Conservation (phyloP, 1,140 invertebrate genomes). For the Nymphalis io region DNA sequence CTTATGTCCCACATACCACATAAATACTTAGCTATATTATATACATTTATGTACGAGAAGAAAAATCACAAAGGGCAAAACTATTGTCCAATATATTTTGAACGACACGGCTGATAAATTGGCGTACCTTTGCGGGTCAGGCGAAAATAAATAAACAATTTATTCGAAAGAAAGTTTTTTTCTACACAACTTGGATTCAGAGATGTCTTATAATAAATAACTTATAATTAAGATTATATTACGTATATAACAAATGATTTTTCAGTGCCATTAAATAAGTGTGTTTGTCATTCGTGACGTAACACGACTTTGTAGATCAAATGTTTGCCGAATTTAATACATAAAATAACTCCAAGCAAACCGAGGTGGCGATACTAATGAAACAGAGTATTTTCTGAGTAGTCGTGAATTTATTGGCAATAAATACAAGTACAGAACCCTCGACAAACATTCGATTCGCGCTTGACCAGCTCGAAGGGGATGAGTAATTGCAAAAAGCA, state of each 20-base stretch:
- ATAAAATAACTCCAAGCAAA: too few species aligned
- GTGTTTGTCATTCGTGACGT: too few species aligned
- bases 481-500: slow-evolving; percentile 44
- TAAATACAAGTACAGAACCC: slow-evolving; percentile 13
- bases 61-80: slow-evolving; percentile 1
- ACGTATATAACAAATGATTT: too few species aligned
- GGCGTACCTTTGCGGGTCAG: slow-evolving; percentile 17
- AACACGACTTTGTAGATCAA: too few species aligned
- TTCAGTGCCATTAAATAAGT: too few species aligned
- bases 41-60: neutral
- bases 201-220: neutral
- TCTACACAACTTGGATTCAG: neutral
- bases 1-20: slow-evolving; percentile 9
- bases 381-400: too few species aligned
- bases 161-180: slow-evolving; percentile 5
- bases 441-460: slow-evolving; percentile 23
- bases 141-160: slow-evolving; percentile 15
- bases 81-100: slow-evolving; percentile 27
- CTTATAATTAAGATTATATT: too few species aligned
- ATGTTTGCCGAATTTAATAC: too few species aligned
- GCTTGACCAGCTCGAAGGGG: slow-evolving; percentile 37
- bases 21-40: neutral
- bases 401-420: neutral
- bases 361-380: too few species aligned
- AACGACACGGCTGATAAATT: slow-evolving; percentile 23